These are phyloP conservation scores for Hybognathus amarus DNA, from an alignment of 2,797 vertebrate genomes.

Conservation along the genomic window DNA sequence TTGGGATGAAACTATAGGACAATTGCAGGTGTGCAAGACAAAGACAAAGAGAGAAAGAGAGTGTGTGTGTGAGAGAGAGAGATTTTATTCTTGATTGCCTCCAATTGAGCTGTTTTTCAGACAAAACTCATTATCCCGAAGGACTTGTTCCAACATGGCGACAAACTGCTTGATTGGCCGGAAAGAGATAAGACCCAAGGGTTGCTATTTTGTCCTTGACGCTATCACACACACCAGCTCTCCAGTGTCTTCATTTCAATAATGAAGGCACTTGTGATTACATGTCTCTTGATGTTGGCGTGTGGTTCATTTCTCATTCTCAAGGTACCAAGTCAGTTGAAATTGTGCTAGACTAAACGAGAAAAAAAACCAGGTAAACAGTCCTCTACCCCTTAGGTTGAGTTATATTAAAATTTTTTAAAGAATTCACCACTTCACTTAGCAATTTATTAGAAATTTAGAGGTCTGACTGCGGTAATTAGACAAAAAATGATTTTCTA, in stretches of 20 bases:
- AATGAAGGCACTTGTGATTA: slow-evolving; percentile 54
- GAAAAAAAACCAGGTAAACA: slow-evolving; percentile 1
- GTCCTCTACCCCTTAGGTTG: slow-evolving; percentile 4
- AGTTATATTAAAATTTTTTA: background rate
- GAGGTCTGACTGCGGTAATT: slow-evolving; percentile 26
- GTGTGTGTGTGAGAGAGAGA: background rate
- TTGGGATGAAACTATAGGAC: slow-evolving; percentile 10
- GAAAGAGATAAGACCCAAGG: slow-evolving; percentile 57
- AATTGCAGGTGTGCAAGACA: background rate
- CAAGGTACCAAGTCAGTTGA: slow-evolving; percentile 25
- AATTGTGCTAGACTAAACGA: slow-evolving; percentile 9
- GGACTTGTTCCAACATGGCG: slow-evolving; percentile 55
- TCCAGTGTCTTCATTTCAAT: slow-evolving; percentile 53
- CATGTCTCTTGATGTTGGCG: slow-evolving; percentile 13
- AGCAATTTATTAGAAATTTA: slow-evolving; percentile 29
- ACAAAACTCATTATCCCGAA: slow-evolving; percentile 58
- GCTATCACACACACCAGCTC: slow-evolving; percentile 53
- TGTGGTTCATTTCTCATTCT: slow-evolving; percentile 23
- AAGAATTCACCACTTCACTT: slow-evolving; percentile 32
- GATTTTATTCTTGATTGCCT: slow-evolving; percentile 59
- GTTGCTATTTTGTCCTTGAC: slow-evolving; percentile 64
- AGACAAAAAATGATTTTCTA: slow-evolving; percentile 24
- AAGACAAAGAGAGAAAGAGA: background rate
- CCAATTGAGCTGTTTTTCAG: slow-evolving; percentile 56
- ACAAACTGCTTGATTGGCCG: slow-evolving; percentile 58